These are phyloP conservation scores for Calidris pygmaea DNA, from an alignment of 2,113 vertebrate species.

Conservation along the genomic window DNA sequence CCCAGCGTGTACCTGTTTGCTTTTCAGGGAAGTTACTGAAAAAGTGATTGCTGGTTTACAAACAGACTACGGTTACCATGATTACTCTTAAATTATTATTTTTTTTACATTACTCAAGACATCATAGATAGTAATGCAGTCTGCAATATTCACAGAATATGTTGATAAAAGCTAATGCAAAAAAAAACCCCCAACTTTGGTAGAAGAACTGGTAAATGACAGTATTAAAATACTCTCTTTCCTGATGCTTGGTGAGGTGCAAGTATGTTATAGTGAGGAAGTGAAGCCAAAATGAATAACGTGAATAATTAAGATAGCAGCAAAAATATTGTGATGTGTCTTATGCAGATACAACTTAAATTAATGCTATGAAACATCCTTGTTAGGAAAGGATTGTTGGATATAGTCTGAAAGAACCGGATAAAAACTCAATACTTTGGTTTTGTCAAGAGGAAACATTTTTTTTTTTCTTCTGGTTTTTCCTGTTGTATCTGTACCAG, in stretches of 20 bases:
- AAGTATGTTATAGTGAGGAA: background rate
- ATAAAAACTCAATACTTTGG: background rate
- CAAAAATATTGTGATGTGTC: background rate
- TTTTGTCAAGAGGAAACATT: background rate
- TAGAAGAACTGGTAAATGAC: background rate
- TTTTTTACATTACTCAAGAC: background rate
- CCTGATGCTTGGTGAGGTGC: background rate
- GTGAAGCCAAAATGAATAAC: background rate
- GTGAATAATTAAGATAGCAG: background rate
- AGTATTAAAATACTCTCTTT: background rate
- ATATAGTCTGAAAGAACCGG: background rate
- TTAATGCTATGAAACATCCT: background rate
- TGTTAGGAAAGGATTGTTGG: background rate
- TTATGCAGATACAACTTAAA: background rate
- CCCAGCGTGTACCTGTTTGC: background rate
- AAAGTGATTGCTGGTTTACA: background rate
- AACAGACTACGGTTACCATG: rapidly evolving
- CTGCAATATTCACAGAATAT: background rate
- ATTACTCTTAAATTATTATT: background rate
- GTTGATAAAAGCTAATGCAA: background rate
- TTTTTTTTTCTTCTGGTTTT: background rate
- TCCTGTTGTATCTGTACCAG: background rate
- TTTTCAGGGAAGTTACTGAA: background rate
- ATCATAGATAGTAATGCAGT: background rate
- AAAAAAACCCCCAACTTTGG: background rate